Base-by-base conservation (phyloP, 2,113 vertebrate species). In the Callocephalon fimbriatum region DNA sequence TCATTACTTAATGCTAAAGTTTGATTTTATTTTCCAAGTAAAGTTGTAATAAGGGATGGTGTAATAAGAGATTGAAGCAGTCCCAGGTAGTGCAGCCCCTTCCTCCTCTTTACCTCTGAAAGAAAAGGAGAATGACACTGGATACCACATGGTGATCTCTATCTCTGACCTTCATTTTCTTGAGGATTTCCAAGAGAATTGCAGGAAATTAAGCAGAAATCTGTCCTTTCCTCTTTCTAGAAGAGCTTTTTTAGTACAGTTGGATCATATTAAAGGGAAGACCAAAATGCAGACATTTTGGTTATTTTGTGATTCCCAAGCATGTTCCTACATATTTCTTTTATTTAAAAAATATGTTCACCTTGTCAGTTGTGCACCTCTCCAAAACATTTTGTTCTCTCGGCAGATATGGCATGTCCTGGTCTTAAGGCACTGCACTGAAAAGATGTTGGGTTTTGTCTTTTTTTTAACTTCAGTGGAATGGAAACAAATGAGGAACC, bases 151-250 rank as follows among this genome's bases (percentile, higher is more conserved):
- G 32, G 18, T 72, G 47, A 78, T 93, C 12, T 82, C 23, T 54
- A 0, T 54, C 23, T 56, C 21, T 90, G 62, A 51, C 25, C 44
- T 88, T 75, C 11, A 26, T 86, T 62, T 72, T 73, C 61, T n/a
- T 59, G 27, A 82, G 79, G 25, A 61, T 80, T 92, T 93, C 58
- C 20, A 56, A 40, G 53, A 63, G 10, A 68, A 68, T 23, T 83
- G 23, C 83, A 95, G 62, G 83, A 86, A 86, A 86, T 83, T 14
- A 86, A 68, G 38, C 17, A 75, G 51, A 74, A 53, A 45, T 12
- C 48, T 87, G 42, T 78, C 5, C 92, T 91, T 74, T 90, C 73
- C 62, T 88, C 18, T 82, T 86, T 70, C 5, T 3, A 63, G 29
- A 76, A 63, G 11, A 84, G 9, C 1, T 74, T 74, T 81, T 90